Base-by-base conservation (phyloP, 2,797 vertebrate species). In the Morelia viridis region DNA sequence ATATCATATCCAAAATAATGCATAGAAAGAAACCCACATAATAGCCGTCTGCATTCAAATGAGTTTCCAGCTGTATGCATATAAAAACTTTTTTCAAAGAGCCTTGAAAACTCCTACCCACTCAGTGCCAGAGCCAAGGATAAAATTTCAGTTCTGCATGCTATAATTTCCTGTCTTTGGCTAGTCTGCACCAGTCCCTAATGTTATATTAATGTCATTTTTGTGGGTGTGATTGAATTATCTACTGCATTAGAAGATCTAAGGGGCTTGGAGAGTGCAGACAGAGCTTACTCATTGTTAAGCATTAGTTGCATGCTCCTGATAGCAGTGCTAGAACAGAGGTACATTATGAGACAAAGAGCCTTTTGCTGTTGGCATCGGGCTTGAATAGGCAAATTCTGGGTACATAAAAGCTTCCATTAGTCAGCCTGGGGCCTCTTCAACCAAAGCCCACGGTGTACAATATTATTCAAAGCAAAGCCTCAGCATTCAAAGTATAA, bases 111-210 rank as follows among this genome's bases (percentile, higher is more conserved):
- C 85, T 91, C 85, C 64, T 93, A 1, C 0, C 65, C 80, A 94
- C 76, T 91, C 87, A 28, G 91, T 12, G 90, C 89, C 89, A 91
- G 91, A 96, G 91, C 65, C 90, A 91, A 94, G 94, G 95, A 94
- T 95, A 95, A 96, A 95, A 94, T 95, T 96, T 96, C 95, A 95
- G 94, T 92, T 85, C 90, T 92, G 65, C 94, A 94, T 90, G 92
- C 71, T 87, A 5, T 83, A 91, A 94, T 96, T 96, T 96, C 95
- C 95, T 95, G 95, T 85, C 95, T 92, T 96, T 93, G 88, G 83
- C 94, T 94, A 88, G 85, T 92, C 94, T 95, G 58, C 7, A 0
- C 88, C 93, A 94, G 94, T 89, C 94, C 95, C 94, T 95, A 95
- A 95, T 92, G 93, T 88, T 96, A 95, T 4, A 0, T 87, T 95